A percentile compares a stretch with the other conserved stretches of the same genome.
These are phyloP conservation scores for Percopsis omiscomaycus DNA, from an alignment of 2,797 vertebrate species.

Conservation along the genomic window DNA sequence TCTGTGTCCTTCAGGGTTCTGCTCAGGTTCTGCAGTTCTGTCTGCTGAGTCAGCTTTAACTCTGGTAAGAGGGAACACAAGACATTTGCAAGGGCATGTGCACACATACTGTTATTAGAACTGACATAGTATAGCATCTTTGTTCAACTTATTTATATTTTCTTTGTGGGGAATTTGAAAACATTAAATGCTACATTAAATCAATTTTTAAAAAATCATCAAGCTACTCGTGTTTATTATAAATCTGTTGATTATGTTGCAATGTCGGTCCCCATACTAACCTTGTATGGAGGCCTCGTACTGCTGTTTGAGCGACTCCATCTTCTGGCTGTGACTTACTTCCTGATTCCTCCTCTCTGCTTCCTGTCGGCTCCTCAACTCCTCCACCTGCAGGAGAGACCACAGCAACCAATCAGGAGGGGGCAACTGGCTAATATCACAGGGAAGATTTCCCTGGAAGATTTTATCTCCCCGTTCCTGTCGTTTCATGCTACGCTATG, in stretches of 20 bases:
- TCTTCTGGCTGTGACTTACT: conserved; percentile 77
- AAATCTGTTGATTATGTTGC: not conserved
- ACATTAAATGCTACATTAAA: too few species aligned
- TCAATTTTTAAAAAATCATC: too few species aligned
- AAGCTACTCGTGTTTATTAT: too few species aligned
- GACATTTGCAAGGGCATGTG: too few species aligned
- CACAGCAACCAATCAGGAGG: not conserved
- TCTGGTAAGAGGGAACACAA: conserved; percentile 72
- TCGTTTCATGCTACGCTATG: not conserved
- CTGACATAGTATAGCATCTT: not conserved
- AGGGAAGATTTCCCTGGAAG: not conserved
- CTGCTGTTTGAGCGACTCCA: conserved; percentile 79
- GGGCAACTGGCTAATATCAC: not conserved
- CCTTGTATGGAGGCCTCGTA: conserved; percentile 83
- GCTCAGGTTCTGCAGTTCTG: conserved; percentile 79
- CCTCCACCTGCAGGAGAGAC: conserved; percentile 80
- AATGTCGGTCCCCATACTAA: conserved; percentile 27
- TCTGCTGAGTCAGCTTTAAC: conserved; percentile 80
- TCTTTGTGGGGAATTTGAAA: too few species aligned
- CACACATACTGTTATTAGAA: not conserved
- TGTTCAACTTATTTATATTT: not conserved
- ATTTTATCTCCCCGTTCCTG: not conserved
- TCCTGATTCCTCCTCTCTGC: conserved; percentile 82
- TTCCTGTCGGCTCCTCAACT: conserved; percentile 85
- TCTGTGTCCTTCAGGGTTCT: conserved; percentile 82